These are phyloP conservation scores for Sphyrna mokarran DNA, from an alignment of 2,113 vertebrate genomes.

Conservation along the genomic window DNA sequence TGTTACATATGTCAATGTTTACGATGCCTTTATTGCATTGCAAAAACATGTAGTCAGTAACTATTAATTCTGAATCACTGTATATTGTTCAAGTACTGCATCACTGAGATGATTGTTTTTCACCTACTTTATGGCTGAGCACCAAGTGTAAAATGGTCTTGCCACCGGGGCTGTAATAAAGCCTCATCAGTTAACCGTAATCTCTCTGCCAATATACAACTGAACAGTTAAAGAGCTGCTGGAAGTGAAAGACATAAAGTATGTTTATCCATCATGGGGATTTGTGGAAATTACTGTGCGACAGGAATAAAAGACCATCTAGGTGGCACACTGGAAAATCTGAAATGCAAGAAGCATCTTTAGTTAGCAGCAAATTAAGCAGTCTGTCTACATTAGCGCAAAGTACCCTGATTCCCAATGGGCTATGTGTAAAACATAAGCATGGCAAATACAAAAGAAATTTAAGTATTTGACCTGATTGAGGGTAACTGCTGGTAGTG, in stretches of 20 bases:
- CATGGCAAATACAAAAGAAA: background rate
- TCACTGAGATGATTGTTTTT: background rate
- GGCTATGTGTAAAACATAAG: background rate
- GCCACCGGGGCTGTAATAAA: background rate
- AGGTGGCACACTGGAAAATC: background rate
- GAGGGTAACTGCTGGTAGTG: background rate
- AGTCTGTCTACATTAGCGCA: background rate
- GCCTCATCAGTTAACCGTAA: background rate
- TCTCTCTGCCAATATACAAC: background rate
- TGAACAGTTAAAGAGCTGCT: background rate
- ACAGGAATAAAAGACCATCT: background rate
- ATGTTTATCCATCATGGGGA: background rate
- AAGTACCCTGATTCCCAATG: background rate
- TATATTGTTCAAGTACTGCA: background rate
- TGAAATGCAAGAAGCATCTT: background rate
- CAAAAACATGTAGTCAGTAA: background rate
- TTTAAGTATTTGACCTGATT: background rate
- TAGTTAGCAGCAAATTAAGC: background rate
- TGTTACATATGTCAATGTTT: background rate
- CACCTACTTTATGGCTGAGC: background rate
- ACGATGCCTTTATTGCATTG: background rate
- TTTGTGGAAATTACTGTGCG: background rate
- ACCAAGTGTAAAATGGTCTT: background rate
- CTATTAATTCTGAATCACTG: background rate
- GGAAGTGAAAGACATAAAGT: background rate